These are phyloP conservation scores for Morus bassanus DNA, from an alignment of 2,797 vertebrate genomes.

Conservation along the genomic window DNA sequence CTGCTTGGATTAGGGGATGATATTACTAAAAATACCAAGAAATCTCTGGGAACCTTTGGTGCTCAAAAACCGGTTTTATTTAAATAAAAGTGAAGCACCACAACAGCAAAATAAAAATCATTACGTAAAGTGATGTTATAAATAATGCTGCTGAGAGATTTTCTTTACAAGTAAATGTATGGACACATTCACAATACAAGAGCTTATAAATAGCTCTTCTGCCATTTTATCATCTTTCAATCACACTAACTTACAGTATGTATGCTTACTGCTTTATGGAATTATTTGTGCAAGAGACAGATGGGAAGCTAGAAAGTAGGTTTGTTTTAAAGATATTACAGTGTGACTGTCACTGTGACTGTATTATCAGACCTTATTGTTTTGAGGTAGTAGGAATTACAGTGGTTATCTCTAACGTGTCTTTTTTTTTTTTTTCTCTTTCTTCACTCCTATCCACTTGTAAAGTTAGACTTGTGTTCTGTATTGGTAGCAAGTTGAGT, in stretches of 20 bases:
- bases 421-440: neutral
- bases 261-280: neutral
- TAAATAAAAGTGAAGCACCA: neutral
- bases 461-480: neutral
- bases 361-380: neutral
- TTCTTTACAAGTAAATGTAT: neutral
- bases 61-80: neutral
- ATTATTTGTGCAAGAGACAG: slow-evolving; percentile 5
- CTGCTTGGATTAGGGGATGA: neutral
- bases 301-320: neutral
- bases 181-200: neutral
- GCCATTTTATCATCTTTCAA: slow-evolving; percentile 26
- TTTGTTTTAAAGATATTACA: neutral
- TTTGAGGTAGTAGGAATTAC: neutral
- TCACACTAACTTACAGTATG: neutral
- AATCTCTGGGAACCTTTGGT: neutral
- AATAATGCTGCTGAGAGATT: neutral
- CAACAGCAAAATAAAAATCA: neutral
- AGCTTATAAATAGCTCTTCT: slow-evolving; percentile 24
- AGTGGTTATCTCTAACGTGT: neutral
- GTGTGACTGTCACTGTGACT: neutral
- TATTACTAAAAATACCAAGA: neutral
- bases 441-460: neutral
- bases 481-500: neutral
- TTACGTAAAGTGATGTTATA: slow-evolving; percentile 21